Conservation (phyloP, 1,140 invertebrate species). For the Archivesica marissinica region DNA sequence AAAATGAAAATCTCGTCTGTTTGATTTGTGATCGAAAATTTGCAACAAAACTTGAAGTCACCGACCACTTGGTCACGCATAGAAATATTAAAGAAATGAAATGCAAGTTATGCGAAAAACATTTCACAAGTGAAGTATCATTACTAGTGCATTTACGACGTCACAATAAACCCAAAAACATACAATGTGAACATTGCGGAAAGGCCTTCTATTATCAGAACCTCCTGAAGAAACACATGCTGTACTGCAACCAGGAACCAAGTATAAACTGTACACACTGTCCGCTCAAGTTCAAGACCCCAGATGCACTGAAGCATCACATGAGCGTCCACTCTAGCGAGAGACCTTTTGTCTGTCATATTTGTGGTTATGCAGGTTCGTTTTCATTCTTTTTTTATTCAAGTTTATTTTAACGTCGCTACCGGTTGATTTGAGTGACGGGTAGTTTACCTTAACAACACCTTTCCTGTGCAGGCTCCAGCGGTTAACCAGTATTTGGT, state of each 20-base stretch:
- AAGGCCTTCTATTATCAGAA: constrained; percentile 29
- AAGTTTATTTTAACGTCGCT: too few species aligned
- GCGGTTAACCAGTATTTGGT: too few species aligned
- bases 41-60: not conserved
- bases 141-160: constrained; percentile 30
- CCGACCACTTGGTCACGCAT: constrained; percentile 21
- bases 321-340: constrained; percentile 34
- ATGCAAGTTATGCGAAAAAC: constrained; percentile 20
- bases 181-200: constrained; percentile 57
- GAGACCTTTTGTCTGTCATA: constrained; percentile 45
- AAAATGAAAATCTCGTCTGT: constrained; percentile 28
- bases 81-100: not conserved
- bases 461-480: too few species aligned
- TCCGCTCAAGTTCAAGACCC: constrained; percentile 37
- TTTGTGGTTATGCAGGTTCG: constrained; percentile 59
- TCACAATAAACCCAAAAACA: constrained; percentile 13
- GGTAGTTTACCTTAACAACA: too few species aligned
- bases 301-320: constrained; percentile 14
- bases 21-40: constrained; percentile 21
- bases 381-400: not conserved
- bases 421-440: too few species aligned
- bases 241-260: constrained; percentile 6
- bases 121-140: not conserved
- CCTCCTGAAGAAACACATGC: constrained; percentile 29
- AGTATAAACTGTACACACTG: constrained; percentile 34